Base-by-base conservation (phyloP, 2,888 invertebrate species). In the Cactoblastis cactorum region DNA sequence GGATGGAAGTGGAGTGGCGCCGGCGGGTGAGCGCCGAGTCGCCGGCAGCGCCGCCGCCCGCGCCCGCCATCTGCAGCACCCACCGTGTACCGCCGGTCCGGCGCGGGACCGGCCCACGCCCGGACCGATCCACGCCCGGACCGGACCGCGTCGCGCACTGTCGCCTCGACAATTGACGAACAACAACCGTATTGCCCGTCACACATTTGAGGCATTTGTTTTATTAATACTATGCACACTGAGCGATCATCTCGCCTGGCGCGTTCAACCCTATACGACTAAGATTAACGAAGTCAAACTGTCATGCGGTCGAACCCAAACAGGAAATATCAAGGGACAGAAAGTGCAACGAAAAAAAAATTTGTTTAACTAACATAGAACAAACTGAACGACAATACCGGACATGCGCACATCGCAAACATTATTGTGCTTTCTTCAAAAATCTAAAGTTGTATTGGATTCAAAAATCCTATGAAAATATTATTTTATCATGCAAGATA, bases 1-100 rank as follows among this genome's bases (percentile, higher is more conserved):
- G 91, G 88, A 92, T 91, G 77, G 92, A 92, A 77, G 94, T 94
- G 88, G 94, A 94, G 91, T 94, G 94, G 67, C 94, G 92, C 76
- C 94, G 92, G 80, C 92, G 91, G 69, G 94, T 94, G 83, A 94
- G 92, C 82, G 92, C 92, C 77, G 92, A 82, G 75, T 91, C 84
- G 58, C 72, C 72, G 61, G 74, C 73, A 62, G 69, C 68, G 62
- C 65, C 67, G 64, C 73, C 67, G 61, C 59, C 69, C 65, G 69
- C 71, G 59, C 67, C 69, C 83, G 73, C 80, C 86, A 84, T 78
- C 85, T 83, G 85, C 69, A 77, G 69, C 78, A 77, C 67, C 70
- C 71, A 74, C 62, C 66, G 67, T 71, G 74, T 72, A 74, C 72
- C 67, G 55, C 64, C 45, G 59, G 51, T 50, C 54, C n/a, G n/a